Evolutionary conservation across 2,888 invertebrate genomes (phyloP).

Genomic region (Ecliptopera silaceata): DNA sequence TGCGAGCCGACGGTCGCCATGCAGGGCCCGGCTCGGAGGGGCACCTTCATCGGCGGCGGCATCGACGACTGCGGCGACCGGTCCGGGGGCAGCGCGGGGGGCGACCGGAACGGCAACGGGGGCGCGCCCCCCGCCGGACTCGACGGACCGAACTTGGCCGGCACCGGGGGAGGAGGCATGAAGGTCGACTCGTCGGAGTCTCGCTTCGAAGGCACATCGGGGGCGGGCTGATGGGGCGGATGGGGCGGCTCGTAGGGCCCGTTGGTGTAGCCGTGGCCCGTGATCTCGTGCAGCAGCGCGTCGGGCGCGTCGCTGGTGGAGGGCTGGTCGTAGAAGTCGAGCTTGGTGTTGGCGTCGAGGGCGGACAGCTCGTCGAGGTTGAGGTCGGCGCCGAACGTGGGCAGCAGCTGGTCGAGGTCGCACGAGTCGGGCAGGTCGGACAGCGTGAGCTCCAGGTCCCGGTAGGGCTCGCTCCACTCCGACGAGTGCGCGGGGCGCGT

Average conservation of each 20-base stretch:
- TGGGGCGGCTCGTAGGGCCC: slow-evolving; percentile 50
- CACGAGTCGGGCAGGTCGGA: slow-evolving; percentile 73
- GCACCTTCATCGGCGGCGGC: slow-evolving; percentile 69
- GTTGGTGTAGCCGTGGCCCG: slow-evolving; percentile 37
- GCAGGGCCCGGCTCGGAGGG: slow-evolving; percentile 56
- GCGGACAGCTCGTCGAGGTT: slow-evolving; percentile 78
- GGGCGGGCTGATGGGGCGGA: neutral
- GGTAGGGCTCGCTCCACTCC: slow-evolving; percentile 79
- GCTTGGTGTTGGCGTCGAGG: slow-evolving; percentile 66
- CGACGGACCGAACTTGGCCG: slow-evolving; percentile 48
- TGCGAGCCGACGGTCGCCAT: slow-evolving; percentile 76
- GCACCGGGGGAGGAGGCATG: slow-evolving; percentile 69
- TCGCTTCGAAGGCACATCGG: slow-evolving; percentile 31
- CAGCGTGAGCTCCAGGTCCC: slow-evolving; percentile 69
- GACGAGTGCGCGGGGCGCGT: slow-evolving; percentile 60
- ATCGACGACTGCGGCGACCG: slow-evolving; percentile 64
- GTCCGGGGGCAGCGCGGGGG: slow-evolving; percentile 49
- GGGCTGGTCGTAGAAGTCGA: slow-evolving; percentile 63
- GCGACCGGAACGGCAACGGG: slow-evolving; percentile 35
- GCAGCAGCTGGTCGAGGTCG: slow-evolving; percentile 86
- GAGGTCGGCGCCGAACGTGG: slow-evolving; percentile 84
- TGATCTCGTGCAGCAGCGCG: slow-evolving; percentile 48
- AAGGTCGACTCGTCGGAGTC: slow-evolving; percentile 54
- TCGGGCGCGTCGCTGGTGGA: slow-evolving; percentile 53
- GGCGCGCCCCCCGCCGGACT: slow-evolving; percentile 30